These are phyloP conservation scores for Shinisaurus crocodilurus DNA, from an alignment of 2,113 vertebrate genomes.

Conservation along the genomic window DNA sequence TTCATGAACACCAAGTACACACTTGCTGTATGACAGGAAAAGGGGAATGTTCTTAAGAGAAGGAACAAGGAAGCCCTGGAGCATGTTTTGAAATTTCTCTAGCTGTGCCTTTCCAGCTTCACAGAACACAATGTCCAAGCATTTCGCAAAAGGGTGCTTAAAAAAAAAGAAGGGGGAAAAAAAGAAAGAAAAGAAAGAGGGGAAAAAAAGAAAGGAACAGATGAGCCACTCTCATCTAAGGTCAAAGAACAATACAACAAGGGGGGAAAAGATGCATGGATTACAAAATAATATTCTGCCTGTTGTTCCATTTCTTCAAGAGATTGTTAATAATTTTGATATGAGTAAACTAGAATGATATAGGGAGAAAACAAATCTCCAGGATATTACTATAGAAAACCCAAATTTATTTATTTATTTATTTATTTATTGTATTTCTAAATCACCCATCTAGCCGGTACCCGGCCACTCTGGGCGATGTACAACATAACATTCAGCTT, in stretches of 20 bases:
- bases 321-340: neutral
- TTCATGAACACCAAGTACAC: neutral
- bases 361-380: neutral
- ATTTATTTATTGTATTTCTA: too few species aligned
- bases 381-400: neutral
- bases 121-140: slow-evolving; percentile 1
- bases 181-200: neutral
- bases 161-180: neutral
- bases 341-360: neutral
- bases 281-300: neutral
- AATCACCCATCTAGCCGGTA: too few species aligned
- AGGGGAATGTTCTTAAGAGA: neutral
- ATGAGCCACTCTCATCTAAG: neutral
- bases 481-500: too few species aligned
- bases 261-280: neutral
- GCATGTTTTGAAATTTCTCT: slow-evolving; percentile 10
- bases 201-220: neutral
- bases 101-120: slow-evolving; percentile 6
- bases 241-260: neutral
- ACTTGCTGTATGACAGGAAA: neutral
- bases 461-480: too few species aligned
- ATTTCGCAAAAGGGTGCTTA: neutral
- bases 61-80: slow-evolving; percentile 10
- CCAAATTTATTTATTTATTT: too few species aligned
- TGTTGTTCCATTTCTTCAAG: neutral